Conservation (phyloP, 2,113 vertebrate species). For the Gulo gulo region DNA sequence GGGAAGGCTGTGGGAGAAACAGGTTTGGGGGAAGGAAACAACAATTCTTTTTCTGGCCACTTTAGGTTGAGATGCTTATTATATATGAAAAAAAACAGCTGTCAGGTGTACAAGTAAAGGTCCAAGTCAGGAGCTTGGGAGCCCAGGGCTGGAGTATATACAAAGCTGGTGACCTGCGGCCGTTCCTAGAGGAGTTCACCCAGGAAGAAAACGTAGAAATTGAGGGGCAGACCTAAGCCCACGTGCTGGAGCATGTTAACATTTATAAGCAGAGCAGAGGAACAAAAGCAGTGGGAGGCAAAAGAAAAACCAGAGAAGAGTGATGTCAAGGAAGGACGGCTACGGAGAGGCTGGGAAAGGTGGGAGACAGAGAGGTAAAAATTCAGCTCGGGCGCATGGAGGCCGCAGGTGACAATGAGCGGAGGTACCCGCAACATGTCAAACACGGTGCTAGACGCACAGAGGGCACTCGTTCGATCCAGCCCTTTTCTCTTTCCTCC, state of each 20-base stretch:
- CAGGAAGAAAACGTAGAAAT: neutral
- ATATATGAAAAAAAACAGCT: neutral
- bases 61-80: neutral
- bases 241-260: neutral
- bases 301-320: neutral
- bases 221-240: neutral
- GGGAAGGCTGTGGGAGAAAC: neutral
- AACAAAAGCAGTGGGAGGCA: neutral
- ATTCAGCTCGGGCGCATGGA: neutral
- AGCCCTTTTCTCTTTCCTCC: neutral
- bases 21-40: neutral
- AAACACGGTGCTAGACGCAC: neutral
- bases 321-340: neutral
- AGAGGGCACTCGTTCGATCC: fast-evolving
- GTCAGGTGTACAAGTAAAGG: neutral
- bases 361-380: neutral
- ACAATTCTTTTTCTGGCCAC: neutral
- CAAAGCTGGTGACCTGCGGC: neutral
- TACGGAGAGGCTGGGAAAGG: neutral
- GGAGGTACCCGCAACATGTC: neutral
- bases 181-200: neutral
- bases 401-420: fast-evolving
- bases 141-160: neutral
- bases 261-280: neutral
- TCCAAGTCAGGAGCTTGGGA: neutral